phyloP scores from a whole-genome alignment of 2,113 vertebrate genomes.

The Osmerus mordax region DNA sequence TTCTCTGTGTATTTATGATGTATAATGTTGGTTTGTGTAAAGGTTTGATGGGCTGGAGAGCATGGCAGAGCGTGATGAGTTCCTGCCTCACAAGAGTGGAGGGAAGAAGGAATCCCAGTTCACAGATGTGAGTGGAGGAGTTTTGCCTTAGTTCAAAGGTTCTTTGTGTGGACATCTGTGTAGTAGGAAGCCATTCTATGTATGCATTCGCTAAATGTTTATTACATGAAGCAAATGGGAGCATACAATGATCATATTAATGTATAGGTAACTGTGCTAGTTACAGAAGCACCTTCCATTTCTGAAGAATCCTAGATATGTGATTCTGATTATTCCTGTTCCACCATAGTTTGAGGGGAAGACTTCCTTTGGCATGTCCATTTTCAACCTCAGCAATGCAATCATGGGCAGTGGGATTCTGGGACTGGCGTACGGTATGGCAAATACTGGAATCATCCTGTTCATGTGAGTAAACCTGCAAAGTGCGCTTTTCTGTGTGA shows the following conservation, averaged over 20 bases:
- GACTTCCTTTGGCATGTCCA: constrained; percentile 83
- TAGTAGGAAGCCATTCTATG: constrained; percentile 41
- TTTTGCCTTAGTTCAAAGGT: background rate
- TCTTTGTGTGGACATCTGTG: background rate
- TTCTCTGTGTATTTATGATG: constrained; percentile 9
- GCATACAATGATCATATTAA: background rate
- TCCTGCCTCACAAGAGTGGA: constrained; percentile 66
- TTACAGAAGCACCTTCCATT: background rate
- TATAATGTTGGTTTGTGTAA: background rate
- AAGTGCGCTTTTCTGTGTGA: constrained; percentile 6
- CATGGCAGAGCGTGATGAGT: constrained; percentile 68
- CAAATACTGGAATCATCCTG: constrained; percentile 79
- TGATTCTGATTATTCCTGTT: constrained; percentile 18
- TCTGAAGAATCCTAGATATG: background rate
- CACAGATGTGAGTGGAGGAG: constrained; percentile 75
- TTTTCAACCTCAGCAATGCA: constrained; percentile 85
- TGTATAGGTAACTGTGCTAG: background rate
- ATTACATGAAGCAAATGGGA: background rate
- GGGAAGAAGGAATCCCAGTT: constrained; percentile 72
- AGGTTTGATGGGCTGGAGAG: constrained; percentile 66
- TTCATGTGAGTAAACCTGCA: constrained; percentile 75
- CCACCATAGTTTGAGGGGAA: constrained; percentile 77
- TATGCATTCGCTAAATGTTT: constrained; percentile 62
- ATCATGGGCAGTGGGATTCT: constrained; percentile 86
- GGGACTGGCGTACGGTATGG: constrained; percentile 82